Evolutionary conservation across 1,140 invertebrate species (phyloP).

Genomic region (Cotesia glomerata): DNA sequence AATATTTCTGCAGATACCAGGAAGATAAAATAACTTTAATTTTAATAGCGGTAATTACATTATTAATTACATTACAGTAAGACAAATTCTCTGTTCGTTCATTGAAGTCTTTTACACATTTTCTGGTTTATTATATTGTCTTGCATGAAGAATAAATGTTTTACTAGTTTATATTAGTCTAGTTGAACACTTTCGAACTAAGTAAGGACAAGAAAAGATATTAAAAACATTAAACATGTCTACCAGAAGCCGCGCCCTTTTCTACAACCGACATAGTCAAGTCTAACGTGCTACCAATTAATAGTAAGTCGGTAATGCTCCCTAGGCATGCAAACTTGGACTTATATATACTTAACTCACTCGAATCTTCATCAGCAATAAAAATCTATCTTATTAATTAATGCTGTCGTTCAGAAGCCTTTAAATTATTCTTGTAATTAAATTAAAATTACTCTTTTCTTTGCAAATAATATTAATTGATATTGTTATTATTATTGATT

Average conservation of each 20-base stretch:
- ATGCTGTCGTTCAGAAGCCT: too few species aligned
- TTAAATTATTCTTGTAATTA: too few species aligned
- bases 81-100: not conserved
- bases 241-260: slow-evolving; percentile 24
- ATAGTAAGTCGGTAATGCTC: slow-evolving; percentile 51
- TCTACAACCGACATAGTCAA: slow-evolving; percentile 1
- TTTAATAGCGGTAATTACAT: slow-evolving; percentile 1
- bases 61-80: not conserved
- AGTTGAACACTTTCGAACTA: slow-evolving; percentile 12
- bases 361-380: too few species aligned
- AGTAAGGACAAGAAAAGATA: slow-evolving; percentile 11
- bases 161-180: not conserved
- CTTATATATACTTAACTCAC: too few species aligned
- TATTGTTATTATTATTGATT: too few species aligned
- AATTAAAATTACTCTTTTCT: too few species aligned
- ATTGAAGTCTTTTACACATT: not conserved
- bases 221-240: slow-evolving; percentile 20
- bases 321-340: slow-evolving; percentile 45
- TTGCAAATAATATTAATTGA: too few species aligned
- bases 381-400: too few species aligned
- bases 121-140: not conserved
- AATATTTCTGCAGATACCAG: too few species aligned
- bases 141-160: slow-evolving; percentile 1
- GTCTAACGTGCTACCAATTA: slow-evolving; percentile 47
- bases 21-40: not conserved